phyloP scores from a whole-genome alignment of 2,113 vertebrate species.

The Anhinga anhinga region DNA sequence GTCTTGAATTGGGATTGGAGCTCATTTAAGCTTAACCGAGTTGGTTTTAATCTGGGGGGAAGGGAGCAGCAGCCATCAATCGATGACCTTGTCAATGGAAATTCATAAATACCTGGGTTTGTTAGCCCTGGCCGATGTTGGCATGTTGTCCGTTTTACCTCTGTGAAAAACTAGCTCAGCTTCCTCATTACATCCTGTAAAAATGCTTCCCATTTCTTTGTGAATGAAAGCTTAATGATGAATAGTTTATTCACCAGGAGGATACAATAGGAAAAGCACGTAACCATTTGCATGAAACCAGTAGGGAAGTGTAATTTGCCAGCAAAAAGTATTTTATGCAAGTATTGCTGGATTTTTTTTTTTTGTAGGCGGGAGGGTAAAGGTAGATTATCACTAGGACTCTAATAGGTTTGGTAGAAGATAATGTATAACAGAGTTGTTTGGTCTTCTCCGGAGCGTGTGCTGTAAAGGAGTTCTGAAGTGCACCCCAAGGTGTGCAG shows the following conservation, averaged over 20 bases:
- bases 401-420: background rate
- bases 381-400: background rate
- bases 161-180: background rate
- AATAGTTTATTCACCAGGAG: background rate
- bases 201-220: background rate
- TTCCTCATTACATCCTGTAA: background rate
- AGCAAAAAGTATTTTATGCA: background rate
- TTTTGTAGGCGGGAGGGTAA: background rate
- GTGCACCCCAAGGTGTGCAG: background rate
- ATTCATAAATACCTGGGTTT: background rate
- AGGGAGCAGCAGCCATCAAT: background rate
- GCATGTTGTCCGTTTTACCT: background rate
- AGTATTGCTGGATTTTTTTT: background rate
- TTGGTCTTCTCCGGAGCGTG: background rate
- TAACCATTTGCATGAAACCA: background rate
- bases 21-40: background rate
- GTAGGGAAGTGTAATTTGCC: background rate
- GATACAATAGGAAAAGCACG: background rate
- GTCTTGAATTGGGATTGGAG: background rate
- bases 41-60: background rate
- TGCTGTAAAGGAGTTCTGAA: background rate
- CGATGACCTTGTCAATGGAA: background rate
- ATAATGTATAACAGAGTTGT: too few species aligned
- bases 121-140: background rate
- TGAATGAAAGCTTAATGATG: background rate